Evolutionary conservation across 2,888 invertebrate species (phyloP).

Genomic region (Plagodis dolabraria): DNA sequence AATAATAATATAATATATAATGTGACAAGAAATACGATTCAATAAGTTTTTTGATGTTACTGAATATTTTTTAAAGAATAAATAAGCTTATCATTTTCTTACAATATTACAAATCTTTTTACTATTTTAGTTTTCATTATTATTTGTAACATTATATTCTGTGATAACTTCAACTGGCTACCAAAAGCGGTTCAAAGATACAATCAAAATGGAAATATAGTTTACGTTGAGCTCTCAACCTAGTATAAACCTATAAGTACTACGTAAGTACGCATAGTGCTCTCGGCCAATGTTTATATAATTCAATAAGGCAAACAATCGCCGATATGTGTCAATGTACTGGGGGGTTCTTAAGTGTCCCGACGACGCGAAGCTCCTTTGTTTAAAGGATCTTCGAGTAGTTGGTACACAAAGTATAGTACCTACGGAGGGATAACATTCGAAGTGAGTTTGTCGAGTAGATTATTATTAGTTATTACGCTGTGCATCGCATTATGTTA

Average conservation of each 20-base stretch:
- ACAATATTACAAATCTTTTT: too few species aligned
- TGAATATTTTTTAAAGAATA: too few species aligned
- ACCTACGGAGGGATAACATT: conserved; percentile 12
- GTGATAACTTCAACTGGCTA: too few species aligned
- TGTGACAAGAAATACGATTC: too few species aligned
- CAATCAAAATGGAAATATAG: conserved; percentile 15
- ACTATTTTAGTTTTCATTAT: too few species aligned
- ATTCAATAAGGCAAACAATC: conserved; percentile 26
- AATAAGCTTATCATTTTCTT: too few species aligned
- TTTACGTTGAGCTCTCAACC: conserved; percentile 12
- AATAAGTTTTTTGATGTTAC: too few species aligned
- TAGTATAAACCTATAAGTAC: too few species aligned
- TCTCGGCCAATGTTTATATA: conserved; percentile 20
- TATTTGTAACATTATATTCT: too few species aligned
- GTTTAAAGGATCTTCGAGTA: conserved; percentile 14
- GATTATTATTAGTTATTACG: conserved; percentile 22
- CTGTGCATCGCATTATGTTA: conserved; percentile 2
- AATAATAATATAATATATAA: too few species aligned
- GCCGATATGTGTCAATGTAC: conserved; percentile 15
- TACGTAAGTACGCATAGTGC: conserved; percentile 2
- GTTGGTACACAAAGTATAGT: conserved; percentile 5
- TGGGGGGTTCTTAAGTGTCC: conserved; percentile 2
- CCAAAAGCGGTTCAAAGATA: too few species aligned
- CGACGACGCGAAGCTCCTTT: conserved; percentile 2
- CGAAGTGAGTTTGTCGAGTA: conserved; percentile 8